Evolutionary conservation across 2,888 invertebrate species (phyloP), one percentile per base, ranked within the genome.

Genomic region (Bellardia bayeri): DNA sequence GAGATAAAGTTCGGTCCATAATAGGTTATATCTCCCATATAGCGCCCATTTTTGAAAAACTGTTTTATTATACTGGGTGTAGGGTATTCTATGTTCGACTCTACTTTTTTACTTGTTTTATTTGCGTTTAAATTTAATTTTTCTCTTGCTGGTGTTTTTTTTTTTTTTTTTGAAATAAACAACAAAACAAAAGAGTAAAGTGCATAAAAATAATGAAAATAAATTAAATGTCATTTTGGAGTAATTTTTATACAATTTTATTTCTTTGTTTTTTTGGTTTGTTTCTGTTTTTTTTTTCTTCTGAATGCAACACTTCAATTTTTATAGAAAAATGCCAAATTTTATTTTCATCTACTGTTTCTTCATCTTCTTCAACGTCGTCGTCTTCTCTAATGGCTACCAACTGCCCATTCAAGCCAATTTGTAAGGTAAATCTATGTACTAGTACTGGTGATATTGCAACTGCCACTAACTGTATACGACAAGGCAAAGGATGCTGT

Each of bases 171-270:
- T 30, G 16, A 74, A 81, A 51, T 33, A 71, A 71, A 71, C 56
- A 71, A 23, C 54, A 80, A 74, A 40, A 63, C 11, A 66, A 74
- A 83, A 81, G 71, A 82, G 45, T 79, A 79, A 87, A 87, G 78
- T 82, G 63, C 63, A 81, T 71, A 79, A 85, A 87, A 87, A 75
- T 85, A 87, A 87, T 82, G 79, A 85, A 85, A 87, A 87, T 80
- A 85, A 87, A 87, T 85, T 85, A 87, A 87, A 85, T 85, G 85
- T 82, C 85, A 85, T 87, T 87, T 85, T 82, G 61, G 56, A 85
- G 85, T 82, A 82, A 87, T 85, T 87, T 82, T 64, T 82, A 23
- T 79, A 79, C 78, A 82, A 69, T 82, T 76, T 51, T 37, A 64
- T 85, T 85, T 69, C 42, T 75, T 42, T 66, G 16, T 64, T 6